Percentiles rank a stretch among this genome's conserved stretches.
phyloP scores from a whole-genome alignment of 2,888 invertebrate species.

The Liodrosophila aerea region DNA sequence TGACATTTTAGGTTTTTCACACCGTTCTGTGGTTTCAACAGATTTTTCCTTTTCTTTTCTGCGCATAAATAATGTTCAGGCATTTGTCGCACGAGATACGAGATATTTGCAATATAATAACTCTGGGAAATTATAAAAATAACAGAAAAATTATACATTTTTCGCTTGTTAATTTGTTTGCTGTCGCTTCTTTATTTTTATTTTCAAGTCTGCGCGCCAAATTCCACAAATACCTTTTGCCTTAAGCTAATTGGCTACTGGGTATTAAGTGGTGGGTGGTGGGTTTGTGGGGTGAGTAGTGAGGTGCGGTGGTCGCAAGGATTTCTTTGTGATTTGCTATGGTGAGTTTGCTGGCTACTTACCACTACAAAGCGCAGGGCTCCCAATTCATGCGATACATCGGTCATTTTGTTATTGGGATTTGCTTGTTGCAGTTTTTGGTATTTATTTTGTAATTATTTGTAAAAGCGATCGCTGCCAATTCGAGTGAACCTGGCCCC shows the following conservation, averaged over 20 bases:
- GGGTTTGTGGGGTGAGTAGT: background rate
- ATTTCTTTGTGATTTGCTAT: background rate
- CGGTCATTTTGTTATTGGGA: slow-evolving; percentile 74
- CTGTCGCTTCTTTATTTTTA: slow-evolving; percentile 27
- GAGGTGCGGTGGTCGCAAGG: background rate
- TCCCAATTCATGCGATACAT: slow-evolving; percentile 82
- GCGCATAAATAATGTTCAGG: slow-evolving; percentile 60
- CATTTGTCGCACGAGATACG: slow-evolving; percentile 74
- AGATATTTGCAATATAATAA: slow-evolving; percentile 53
- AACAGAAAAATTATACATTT: slow-evolving; percentile 17
- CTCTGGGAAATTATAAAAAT: slow-evolving; percentile 55
- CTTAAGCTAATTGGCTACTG: slow-evolving; percentile 18
- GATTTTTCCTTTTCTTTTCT: slow-evolving; percentile 12
- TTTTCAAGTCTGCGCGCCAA: slow-evolving; percentile 20
- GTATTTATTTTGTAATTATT: slow-evolving; percentile 32
- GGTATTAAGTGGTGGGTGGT: slow-evolving; percentile 21
- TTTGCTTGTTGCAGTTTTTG: slow-evolving; percentile 31
- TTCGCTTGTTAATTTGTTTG: slow-evolving; percentile 23
- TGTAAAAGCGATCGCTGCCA: slow-evolving; percentile 32
- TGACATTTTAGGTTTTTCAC: slow-evolving; percentile 26
- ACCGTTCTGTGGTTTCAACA: too few relatives aligned
- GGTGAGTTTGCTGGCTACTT: slow-evolving; percentile 54
- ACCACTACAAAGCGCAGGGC: slow-evolving; percentile 82
- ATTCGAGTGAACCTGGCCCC: slow-evolving; percentile 8
- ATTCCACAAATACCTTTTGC: slow-evolving; percentile 57